A percentile compares a stretch with the other conserved stretches of the same genome.
These are phyloP conservation scores for Phodopus roborovskii DNA, from an alignment of 2,113 vertebrate species.

Conservation along the genomic window DNA sequence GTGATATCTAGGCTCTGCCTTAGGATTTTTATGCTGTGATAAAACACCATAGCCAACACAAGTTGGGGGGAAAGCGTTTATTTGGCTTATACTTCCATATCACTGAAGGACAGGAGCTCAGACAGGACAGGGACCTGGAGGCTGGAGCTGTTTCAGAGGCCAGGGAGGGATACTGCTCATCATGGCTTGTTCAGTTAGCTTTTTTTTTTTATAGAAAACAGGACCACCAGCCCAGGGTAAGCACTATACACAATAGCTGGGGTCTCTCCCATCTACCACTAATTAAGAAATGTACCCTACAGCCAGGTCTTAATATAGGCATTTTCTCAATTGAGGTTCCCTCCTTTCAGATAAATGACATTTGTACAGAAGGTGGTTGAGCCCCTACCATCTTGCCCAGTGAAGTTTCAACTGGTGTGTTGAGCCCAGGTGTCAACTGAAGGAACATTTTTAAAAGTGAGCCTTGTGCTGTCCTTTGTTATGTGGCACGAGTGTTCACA, in stretches of 20 bases:
- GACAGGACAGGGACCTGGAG: background rate
- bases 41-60: no score
- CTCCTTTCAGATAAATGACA: background rate
- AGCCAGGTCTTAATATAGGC: background rate
- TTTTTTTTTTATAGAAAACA: background rate
- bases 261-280: no score
- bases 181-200: background rate
- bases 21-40: background rate
- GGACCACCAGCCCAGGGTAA: background rate
- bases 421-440: background rate
- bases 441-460: background rate
- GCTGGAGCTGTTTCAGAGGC: background rate
- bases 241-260: background rate
- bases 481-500: background rate
- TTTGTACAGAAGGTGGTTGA: background rate
- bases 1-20: background rate
- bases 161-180: background rate
- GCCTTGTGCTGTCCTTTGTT: background rate
- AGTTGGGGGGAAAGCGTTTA: background rate
- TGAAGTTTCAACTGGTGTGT: background rate
- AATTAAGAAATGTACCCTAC: background rate
- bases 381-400: background rate
- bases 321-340: background rate
- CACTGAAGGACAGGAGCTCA: background rate
- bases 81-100: background rate